A percentile compares a stretch with the other conserved stretches of the same genome.
phyloP scores from a whole-genome alignment of 2,113 vertebrate genomes.

The Acanthisitta chloris region DNA sequence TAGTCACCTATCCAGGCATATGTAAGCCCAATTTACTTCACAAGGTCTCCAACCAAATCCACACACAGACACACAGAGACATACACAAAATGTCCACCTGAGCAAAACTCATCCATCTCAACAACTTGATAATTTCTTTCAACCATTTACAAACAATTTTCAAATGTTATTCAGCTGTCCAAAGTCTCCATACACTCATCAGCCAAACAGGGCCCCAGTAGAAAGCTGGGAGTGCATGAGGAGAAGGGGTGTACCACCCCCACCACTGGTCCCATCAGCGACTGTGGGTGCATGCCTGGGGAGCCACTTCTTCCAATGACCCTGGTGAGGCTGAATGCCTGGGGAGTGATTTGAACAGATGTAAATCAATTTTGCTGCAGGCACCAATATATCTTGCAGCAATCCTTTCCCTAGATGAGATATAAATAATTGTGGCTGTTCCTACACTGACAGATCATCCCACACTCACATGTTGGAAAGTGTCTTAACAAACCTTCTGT shows the following conservation, averaged over 20 bases:
- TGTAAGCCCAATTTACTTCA: neutral
- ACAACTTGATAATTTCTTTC: neutral
- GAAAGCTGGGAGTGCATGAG: neutral
- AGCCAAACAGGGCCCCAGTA: neutral
- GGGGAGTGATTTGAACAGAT: neutral
- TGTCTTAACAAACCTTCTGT: neutral
- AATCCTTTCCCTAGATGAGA: neutral
- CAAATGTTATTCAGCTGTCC: neutral
- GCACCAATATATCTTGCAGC: neutral
- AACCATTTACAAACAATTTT: neutral
- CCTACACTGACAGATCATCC: neutral
- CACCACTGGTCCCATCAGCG: fast-evolving
- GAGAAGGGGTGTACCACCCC: neutral
- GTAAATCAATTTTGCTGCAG: fast-evolving
- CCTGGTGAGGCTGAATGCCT: no score
- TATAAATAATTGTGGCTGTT: neutral
- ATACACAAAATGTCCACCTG: neutral
- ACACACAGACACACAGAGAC: neutral
- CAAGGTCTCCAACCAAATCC: neutral
- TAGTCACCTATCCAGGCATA: neutral
- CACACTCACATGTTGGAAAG: neutral
- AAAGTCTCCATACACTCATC: neutral
- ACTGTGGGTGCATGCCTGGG: fast-evolving
- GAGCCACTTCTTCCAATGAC: neutral
- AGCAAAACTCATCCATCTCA: neutral